Conservation (phyloP, 2,797 vertebrate genomes). For the Chromobotia macracanthus region DNA sequence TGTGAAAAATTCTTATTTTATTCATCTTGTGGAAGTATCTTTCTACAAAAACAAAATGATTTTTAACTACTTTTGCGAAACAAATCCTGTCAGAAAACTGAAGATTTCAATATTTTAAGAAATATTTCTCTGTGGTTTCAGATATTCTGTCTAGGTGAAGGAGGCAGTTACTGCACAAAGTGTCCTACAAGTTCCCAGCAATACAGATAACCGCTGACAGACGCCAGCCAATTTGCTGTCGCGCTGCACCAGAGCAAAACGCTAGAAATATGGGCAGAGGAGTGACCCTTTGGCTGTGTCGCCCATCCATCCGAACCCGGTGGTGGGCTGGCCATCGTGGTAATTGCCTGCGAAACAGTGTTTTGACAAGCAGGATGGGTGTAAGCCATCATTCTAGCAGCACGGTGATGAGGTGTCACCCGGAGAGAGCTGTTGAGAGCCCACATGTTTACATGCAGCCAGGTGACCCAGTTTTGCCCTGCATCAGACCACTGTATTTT, state of each 20-base stretch:
- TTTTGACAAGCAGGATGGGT: constrained; percentile 78
- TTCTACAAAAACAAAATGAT: too few species aligned
- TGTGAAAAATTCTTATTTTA: too few species aligned
- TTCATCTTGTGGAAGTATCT: too few species aligned
- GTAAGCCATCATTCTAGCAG: constrained; percentile 76
- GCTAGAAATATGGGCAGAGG: constrained; percentile 80
- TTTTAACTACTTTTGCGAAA: background rate
- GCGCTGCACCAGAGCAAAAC: constrained; percentile 67
- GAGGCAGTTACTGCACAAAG: constrained; percentile 54
- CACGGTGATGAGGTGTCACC: constrained; percentile 75
- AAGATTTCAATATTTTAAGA: constrained; percentile 19
- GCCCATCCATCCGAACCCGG: constrained; percentile 78
- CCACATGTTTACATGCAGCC: constrained; percentile 61
- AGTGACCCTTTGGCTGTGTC: constrained; percentile 72
- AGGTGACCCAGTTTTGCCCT: constrained; percentile 61
- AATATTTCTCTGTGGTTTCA: constrained; percentile 40
- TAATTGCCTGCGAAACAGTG: constrained; percentile 82
- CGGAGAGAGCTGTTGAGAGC: constrained; percentile 63
- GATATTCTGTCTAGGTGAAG: constrained; percentile 57
- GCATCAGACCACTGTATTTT: constrained; percentile 56
- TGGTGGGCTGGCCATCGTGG: constrained; percentile 74
- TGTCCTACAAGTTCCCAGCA: constrained; percentile 59
- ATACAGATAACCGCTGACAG: constrained; percentile 69
- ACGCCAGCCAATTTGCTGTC: constrained; percentile 70
- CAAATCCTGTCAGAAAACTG: background rate